Evolutionary conservation across 2,797 vertebrate species (phyloP), one percentile per base, ranked within the genome.

Genomic region (Neomorphus geoffroyi): DNA sequence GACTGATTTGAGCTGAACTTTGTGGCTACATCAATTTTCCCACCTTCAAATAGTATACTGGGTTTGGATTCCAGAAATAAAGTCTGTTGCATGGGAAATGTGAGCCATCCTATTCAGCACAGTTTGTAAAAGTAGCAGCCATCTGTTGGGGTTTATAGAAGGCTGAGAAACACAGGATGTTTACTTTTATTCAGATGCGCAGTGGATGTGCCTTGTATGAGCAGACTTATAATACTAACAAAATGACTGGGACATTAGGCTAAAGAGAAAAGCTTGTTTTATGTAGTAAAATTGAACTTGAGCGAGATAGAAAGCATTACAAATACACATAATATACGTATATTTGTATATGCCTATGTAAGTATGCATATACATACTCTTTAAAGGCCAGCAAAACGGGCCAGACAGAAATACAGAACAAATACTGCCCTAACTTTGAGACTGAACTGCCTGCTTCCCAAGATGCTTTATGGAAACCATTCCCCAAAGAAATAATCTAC

Each of bases 151-250:
- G 77, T 90, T 94, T 93, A 77, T 5, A 81, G 86, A 23, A 94
- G 73, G 90, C 93, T 90, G 93, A 94, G 93, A 87, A 94, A 93
- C 79, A 86, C 95, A 94, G 96, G 96, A 95, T 94, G 90, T 94
- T 96, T 95, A 83, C 92, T 96, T 88, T 60, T 51, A 35, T 66
- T 96, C 88, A 81, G 93, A 93, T 84, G 90, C 84, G 93, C 73
- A 3, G 66, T 62, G 80, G 80, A 92, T 88, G 92, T 70, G 94
- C 66, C 86, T 92, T 6, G 32, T 64, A 51, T 10, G 80, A 94
- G 86, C 86, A 73, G 86, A 18, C 80, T 88, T 60, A 81, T 50
- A 74, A 28, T 33, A n/a, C 73, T 69, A 75, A 93, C 81, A 43
- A 62, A 88, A 94, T 90, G 84, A 94, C 77, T 84, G 88, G 88